Conservation (phyloP, 2,797 vertebrate species). For the Aulostomus chinensis region DNA sequence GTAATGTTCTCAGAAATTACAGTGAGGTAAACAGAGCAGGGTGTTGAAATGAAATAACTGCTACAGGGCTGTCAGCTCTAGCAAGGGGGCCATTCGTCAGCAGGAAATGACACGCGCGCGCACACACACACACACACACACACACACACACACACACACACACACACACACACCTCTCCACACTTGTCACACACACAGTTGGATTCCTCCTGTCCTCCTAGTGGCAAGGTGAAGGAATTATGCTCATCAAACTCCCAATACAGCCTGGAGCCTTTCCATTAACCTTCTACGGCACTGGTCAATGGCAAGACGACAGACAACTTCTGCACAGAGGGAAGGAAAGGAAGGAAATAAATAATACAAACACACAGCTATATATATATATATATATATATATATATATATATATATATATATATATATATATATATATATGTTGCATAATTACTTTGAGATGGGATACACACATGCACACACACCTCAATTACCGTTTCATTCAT, state of each 20-base stretch:
- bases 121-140: constrained; percentile 38
- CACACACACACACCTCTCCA: no score
- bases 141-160: neutral
- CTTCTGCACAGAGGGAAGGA: constrained; percentile 6
- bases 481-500: constrained; percentile 68
- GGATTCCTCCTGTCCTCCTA: constrained; percentile 67
- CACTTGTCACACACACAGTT: constrained; percentile 48
- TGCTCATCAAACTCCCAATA: constrained; percentile 64
- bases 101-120: constrained; percentile 65
- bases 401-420: no score
- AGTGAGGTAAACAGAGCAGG: constrained; percentile 76
- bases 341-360: constrained; percentile 1
- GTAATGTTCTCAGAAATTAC: constrained; percentile 76
- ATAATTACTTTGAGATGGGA: constrained; percentile 43
- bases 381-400: constrained; percentile 20
- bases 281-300: constrained; percentile 68
- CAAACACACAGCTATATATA: constrained; percentile 4
- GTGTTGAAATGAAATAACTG: constrained; percentile 74
- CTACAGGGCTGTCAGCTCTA: constrained; percentile 69
- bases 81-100: constrained; percentile 73
- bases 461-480: constrained; percentile 39
- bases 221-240: constrained; percentile 78
- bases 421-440: no score
- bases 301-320: constrained; percentile 37
- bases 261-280: constrained; percentile 74